Evolutionary conservation across 2,113 vertebrate species (phyloP).

Genomic region (Heliornis fulica): DNA sequence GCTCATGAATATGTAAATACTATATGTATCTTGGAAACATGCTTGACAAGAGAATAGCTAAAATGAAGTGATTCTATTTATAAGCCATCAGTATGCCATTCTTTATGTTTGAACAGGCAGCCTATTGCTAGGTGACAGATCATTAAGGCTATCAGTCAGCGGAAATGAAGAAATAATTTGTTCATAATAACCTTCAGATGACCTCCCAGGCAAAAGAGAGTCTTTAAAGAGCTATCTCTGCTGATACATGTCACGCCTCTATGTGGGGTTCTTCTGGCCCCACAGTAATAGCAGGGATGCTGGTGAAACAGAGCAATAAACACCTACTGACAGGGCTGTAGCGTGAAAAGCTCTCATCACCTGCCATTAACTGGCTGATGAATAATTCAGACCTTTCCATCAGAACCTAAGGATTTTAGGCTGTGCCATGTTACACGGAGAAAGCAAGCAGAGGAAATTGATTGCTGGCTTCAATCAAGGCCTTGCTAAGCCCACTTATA

Average conservation of each 20-base stretch:
- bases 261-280: conserved; percentile 56
- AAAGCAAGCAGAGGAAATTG: conserved; percentile 11
- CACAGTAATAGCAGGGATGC: conserved; percentile 67
- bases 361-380: conserved; percentile 74
- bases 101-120: conserved; percentile 82
- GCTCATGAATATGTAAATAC: conserved; percentile 82
- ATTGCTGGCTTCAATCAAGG: conserved; percentile 35
- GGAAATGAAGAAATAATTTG: conserved; percentile 86
- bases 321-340: conserved; percentile 77
- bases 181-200: conserved; percentile 82
- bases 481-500: neutral
- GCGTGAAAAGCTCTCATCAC: conserved; percentile 78
- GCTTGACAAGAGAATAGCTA: conserved; percentile 81
- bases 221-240: conserved; percentile 75
- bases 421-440: neutral
- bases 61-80: conserved; percentile 80
- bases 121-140: conserved; percentile 84
- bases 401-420: conserved; percentile 62
- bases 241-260: conserved; percentile 65
- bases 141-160: conserved; percentile 82
- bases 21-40: conserved; percentile 77
- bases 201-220: conserved; percentile 79
- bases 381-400: conserved; percentile 80
- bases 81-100: conserved; percentile 78
- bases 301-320: conserved; percentile 82